Percentiles rank a stretch among this genome's conserved stretches.
Conservation (phyloP, 2,888 invertebrate genomes). For the Caenorhabditis afra region DNA sequence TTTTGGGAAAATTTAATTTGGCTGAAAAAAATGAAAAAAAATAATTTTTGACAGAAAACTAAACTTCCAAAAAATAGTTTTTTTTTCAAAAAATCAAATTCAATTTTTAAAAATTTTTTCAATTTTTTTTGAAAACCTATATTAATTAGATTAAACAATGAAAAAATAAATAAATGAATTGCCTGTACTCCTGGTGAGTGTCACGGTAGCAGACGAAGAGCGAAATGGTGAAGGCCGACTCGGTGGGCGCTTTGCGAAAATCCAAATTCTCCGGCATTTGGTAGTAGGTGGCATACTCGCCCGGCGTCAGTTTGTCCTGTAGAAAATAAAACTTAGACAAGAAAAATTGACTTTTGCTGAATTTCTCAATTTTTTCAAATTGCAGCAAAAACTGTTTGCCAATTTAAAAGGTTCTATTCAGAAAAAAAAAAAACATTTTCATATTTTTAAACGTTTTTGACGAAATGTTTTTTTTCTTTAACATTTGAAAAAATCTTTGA, state of each 20-base stretch:
- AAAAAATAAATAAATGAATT: neutral
- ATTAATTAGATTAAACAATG: too few relatives aligned
- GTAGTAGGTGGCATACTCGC: conserved; percentile 42
- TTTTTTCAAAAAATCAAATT: neutral
- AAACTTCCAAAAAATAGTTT: too few relatives aligned
- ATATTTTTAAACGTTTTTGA: too few relatives aligned
- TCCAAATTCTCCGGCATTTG: conserved; percentile 1
- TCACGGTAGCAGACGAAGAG: conserved; percentile 26
- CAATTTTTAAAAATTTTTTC: neutral
- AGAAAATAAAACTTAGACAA: too few relatives aligned
- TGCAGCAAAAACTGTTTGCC: too few relatives aligned
- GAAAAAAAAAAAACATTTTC: too few relatives aligned
- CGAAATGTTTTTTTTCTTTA: too few relatives aligned
- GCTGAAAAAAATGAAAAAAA: neutral
- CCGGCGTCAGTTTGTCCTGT: conserved; percentile 18
- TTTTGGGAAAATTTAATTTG: too few relatives aligned
- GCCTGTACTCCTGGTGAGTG: conserved; percentile 5
- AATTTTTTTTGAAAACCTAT: neutral
- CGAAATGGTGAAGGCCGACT: conserved; percentile 19
- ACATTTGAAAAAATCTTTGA: too few relatives aligned
- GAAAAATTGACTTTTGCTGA: too few relatives aligned
- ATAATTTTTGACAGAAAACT: neutral
- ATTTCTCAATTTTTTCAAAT: too few relatives aligned
- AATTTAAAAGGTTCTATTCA: too few relatives aligned
- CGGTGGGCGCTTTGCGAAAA: neutral